Evolutionary conservation across 2,797 vertebrate species (phyloP), one percentile per base, ranked within the genome.

Genomic region (Discoglossus pictus): DNA sequence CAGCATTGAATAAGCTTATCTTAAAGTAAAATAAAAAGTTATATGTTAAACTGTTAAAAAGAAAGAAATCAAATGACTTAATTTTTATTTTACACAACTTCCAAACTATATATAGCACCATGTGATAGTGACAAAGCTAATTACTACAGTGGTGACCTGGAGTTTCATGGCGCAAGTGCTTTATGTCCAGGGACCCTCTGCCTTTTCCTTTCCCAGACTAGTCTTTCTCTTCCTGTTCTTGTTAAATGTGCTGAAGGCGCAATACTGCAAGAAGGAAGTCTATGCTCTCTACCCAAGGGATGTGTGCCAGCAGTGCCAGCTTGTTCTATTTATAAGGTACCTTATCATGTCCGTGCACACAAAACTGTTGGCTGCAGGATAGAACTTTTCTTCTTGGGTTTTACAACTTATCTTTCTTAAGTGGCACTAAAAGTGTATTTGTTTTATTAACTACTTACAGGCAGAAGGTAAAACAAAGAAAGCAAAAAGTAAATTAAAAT

Each of bases 141-240:
- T n/a, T n/a, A 46, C 18, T 50, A 40, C 44, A 13, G 13, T 48
- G 12, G 15, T 16, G n/a, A 40, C 3, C 36, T 39, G 21, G 5
- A 39, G 39, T 39, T 11, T 12, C 8, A 11, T 61, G 44, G 44
- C 59, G 43, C 42, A 46, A 34, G 21, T 48, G 11, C 17, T 46
- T 34, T 31, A 23, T 27, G 34, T 59, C 24, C 58, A 48, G 20
- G 17, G 40, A 50, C 27, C 11, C 13, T 15, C 42, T 20, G 16
- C n/a, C n/a, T 23, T 20, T 61, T 48, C 59, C 59, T 61, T 61
- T 61, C 44, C 44, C 27, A 50, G 18, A 20, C 13, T 10, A 20
- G 8, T 39, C 13, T 25, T 18, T 6, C n/a, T 50, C n/a, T 48
- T 50, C 59, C 59, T 48, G 43, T 36, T 12, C 31, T 11, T 36